Evolutionary conservation across 2,888 invertebrate species (phyloP), one percentile per base, ranked within the genome.

Genomic region (Palloptera scutellata): DNA sequence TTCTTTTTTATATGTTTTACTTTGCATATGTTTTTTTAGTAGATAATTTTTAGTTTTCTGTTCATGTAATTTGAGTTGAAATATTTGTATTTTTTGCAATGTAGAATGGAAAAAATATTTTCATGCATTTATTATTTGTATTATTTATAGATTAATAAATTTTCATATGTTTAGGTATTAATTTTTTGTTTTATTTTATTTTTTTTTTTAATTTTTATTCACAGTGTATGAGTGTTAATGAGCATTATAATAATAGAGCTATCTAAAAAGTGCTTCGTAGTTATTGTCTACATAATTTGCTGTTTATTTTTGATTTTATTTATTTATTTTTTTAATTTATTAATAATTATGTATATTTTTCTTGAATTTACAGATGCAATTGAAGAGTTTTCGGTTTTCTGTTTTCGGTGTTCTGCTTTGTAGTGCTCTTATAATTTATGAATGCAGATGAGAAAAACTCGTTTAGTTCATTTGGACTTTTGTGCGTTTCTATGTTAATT

Each of bases 401-500:
- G n/a, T n/a, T n/a, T n/a, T n/a, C n/a, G n/a, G n/a, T n/a, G n/a
- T n/a, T n/a, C 30, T 30, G 30, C 6, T 30, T 30, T 30, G 30
- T 30, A 30, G 30, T 30, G 2, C 6, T 30, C 15, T 15, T 48
- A 30, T 30, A 30, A 4, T 30, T 30, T 30, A 30, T 30, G 6
- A 2, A 30, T 30, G 6, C 30, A 30, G 30, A 30, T 30, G 2
- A 30, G 30, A 30, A 30, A 30, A 4, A 30, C 6, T 30, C 6
- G 6, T 30, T 30, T 30, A 30, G 30, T 30, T 62, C 42, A 40
- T 59, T 74, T 75, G 78, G 77, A 77, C 79, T 76, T 65, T 79
- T 77, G 79, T 77, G 77, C 77, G 77, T 70, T 77, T 79, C 65
- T 74, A 73, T 76, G 72, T 70, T 73, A 74, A 74, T 71, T 75